Evolutionary conservation across 2,888 invertebrate species (phyloP).

Genomic region (Drosophila macrothrix): DNA sequence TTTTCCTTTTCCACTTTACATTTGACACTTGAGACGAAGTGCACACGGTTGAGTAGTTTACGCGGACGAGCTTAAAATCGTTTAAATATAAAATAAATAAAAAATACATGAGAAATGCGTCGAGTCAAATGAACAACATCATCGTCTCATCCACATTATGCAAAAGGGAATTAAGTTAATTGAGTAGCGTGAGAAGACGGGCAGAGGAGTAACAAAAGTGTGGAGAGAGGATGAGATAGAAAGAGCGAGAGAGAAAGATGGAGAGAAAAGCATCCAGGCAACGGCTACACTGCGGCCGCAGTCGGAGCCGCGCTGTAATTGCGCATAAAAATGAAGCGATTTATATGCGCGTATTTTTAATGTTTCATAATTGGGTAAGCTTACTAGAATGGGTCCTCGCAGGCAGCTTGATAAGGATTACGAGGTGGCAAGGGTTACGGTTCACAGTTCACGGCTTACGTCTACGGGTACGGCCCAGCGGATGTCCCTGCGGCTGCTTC

Average conservation of each 20-base stretch:
- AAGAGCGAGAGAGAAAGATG: neutral
- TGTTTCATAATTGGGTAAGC: slow-evolving; percentile 76
- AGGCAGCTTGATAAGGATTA: slow-evolving; percentile 37
- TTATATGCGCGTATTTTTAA: slow-evolving; percentile 80
- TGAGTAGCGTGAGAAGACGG: slow-evolving; percentile 54
- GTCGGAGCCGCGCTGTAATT: slow-evolving; percentile 48
- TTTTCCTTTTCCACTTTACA: slow-evolving; percentile 38
- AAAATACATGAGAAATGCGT: slow-evolving; percentile 58
- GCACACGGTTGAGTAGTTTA: slow-evolving; percentile 70
- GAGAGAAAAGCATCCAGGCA: neutral
- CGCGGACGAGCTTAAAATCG: slow-evolving; percentile 59
- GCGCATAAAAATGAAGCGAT: slow-evolving; percentile 79
- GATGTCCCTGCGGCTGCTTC: slow-evolving; percentile 12
- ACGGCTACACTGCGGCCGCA: slow-evolving; percentile 14
- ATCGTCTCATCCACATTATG: slow-evolving; percentile 38
- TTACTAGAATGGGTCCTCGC: slow-evolving; percentile 24
- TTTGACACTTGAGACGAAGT: slow-evolving; percentile 67
- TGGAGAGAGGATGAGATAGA: neutral
- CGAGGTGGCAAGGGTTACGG: slow-evolving; percentile 15
- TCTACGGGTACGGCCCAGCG: slow-evolving; percentile 8
- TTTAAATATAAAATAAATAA: slow-evolving; percentile 66
- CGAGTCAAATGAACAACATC: slow-evolving; percentile 46
- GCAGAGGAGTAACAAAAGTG: neutral
- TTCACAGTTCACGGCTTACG: slow-evolving; percentile 24
- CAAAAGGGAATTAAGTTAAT: slow-evolving; percentile 77